phyloP scores from a whole-genome alignment of 2,888 invertebrate species.

The Bibio marci region DNA sequence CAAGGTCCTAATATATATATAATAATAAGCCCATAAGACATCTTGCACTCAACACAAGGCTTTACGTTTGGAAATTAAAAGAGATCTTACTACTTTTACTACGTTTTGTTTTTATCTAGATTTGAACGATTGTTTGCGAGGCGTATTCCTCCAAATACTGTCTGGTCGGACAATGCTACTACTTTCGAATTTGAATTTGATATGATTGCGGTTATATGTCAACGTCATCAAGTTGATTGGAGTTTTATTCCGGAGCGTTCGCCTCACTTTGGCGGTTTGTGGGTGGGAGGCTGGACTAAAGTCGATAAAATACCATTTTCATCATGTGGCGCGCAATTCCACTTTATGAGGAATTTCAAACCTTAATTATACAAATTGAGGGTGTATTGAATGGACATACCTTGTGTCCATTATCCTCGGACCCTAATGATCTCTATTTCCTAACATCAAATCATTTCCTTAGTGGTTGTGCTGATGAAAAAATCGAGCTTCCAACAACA shows the following conservation, averaged over 20 bases:
- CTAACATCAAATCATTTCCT: conserved; percentile 16
- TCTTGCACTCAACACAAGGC: too few relatives aligned
- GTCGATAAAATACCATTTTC: conserved; percentile 7
- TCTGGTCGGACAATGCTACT: conserved; percentile 16
- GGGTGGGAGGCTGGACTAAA: too few relatives aligned
- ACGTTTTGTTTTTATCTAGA: conserved; percentile 15
- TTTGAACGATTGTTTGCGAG: conserved; percentile 14
- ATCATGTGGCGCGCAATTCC: not conserved
- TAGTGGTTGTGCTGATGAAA: too few relatives aligned
- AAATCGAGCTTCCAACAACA: too few relatives aligned
- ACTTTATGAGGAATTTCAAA: conserved; percentile 6
- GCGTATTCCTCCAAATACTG: conserved; percentile 12
- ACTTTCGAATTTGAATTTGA: conserved; percentile 18
- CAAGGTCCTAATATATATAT: too few relatives aligned
- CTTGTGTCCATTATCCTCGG: conserved; percentile 8
- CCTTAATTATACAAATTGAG: conserved; percentile 10
- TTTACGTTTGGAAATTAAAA: conserved; percentile 8
- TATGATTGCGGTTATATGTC: too few relatives aligned
- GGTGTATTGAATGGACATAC: conserved; percentile 11
- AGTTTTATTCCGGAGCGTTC: too few relatives aligned
- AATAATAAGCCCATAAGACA: too few relatives aligned
- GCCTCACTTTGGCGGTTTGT: too few relatives aligned
- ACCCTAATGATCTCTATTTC: conserved; percentile 8
- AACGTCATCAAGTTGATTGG: too few relatives aligned
- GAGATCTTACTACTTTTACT: conserved; percentile 10